phyloP scores from a whole-genome alignment of 2,888 invertebrate genomes.

The Chrysomela aeneicollis region DNA sequence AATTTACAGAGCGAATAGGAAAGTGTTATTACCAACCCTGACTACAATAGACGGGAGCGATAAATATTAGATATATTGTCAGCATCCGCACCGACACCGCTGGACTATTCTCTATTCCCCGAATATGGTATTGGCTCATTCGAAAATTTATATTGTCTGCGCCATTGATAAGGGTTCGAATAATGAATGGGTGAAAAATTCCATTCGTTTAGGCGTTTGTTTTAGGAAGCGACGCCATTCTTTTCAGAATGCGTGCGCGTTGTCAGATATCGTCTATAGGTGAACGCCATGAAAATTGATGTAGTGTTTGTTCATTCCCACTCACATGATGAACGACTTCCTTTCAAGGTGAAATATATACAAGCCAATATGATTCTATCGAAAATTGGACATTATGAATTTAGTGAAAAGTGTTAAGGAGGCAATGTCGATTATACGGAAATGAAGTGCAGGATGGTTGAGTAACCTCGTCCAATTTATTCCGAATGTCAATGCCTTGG shows the following conservation, averaged over 20 bases:
- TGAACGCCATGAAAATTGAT: conserved; percentile 43
- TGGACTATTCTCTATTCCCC: conserved; percentile 20
- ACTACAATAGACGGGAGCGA: conserved; percentile 53
- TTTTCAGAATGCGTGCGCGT: conserved; percentile 20
- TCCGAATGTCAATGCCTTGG: no score
- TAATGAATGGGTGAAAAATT: conserved; percentile 59
- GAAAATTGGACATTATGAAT: neutral
- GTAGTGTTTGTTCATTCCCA: conserved; percentile 40
- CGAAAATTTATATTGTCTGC: conserved; percentile 60
- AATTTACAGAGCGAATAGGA: conserved; percentile 59
- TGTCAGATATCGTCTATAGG: conserved; percentile 42
- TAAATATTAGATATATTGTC: conserved; percentile 59
- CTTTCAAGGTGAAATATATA: neutral
- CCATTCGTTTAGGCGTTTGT: conserved; percentile 54
- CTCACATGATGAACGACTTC: neutral
- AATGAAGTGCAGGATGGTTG: no score
- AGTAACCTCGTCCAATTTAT: no score
- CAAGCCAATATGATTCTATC: neutral
- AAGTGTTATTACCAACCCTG: conserved; percentile 56
- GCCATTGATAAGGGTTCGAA: conserved; percentile 58
- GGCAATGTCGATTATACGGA: no score
- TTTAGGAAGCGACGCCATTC: conserved; percentile 38
- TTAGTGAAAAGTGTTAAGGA: no score
- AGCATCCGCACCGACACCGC: conserved; percentile 19
- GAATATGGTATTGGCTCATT: conserved; percentile 59